Evolutionary conservation across 2,113 vertebrate species (phyloP).

Genomic region (Hippotragus niger): DNA sequence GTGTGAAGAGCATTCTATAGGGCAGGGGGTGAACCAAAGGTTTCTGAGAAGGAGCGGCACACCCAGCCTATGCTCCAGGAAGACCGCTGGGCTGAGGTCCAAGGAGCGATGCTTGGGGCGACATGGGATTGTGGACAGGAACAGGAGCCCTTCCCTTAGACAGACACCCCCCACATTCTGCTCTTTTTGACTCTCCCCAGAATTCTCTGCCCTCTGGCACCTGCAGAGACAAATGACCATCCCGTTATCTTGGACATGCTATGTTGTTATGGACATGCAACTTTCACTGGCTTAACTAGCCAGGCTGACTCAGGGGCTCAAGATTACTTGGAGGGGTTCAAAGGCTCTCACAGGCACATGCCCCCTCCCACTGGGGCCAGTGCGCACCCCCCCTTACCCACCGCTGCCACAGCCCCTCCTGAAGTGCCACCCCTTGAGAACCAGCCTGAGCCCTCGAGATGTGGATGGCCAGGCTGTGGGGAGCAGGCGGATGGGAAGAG

Average conservation of each 20-base stretch:
- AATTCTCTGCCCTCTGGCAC: not conserved
- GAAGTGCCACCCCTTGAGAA: not conserved
- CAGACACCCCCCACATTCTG: not conserved
- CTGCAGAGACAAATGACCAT: not conserved
- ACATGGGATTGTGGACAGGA: not conserved
- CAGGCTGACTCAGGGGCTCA: not conserved
- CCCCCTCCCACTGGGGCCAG: not conserved
- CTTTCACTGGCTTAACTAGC: not conserved
- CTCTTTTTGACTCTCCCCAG: not conserved
- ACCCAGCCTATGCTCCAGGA: not conserved
- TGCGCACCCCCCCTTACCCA: fast-evolving
- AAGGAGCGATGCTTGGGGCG: not conserved
- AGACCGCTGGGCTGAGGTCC: not conserved
- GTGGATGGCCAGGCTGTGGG: not conserved
- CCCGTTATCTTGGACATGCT: not conserved
- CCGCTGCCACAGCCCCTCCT: not conserved
- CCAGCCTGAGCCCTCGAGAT: not conserved
- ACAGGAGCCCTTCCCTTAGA: not conserved
- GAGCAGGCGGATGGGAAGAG: not conserved
- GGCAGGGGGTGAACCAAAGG: not conserved
- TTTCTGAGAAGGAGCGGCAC: not conserved
- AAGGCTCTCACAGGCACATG: not conserved
- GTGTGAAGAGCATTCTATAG: not conserved
- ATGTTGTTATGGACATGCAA: not conserved
- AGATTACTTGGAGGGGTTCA: not conserved